phyloP scores from a whole-genome alignment of 2,113 vertebrate species.

The Sander vitreus region DNA sequence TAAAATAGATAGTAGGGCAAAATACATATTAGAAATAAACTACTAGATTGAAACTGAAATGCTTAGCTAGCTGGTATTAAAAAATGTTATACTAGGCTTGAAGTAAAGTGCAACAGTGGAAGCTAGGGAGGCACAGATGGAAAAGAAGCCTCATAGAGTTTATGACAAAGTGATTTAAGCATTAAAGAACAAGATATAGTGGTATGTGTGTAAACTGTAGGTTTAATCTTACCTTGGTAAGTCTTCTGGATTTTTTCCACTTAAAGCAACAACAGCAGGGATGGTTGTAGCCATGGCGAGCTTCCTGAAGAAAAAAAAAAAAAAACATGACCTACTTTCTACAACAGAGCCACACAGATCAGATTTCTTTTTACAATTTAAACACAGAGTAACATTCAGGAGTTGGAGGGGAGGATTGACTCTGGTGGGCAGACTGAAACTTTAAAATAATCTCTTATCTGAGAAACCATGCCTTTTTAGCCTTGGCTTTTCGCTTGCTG shows the following conservation, averaged over 20 bases:
- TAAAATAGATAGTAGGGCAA: neutral
- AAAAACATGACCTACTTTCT: neutral
- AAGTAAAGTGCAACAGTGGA: neutral
- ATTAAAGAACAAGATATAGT: neutral
- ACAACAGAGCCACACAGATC: neutral
- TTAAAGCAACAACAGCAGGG: neutral
- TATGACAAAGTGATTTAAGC: neutral
- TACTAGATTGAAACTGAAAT: neutral
- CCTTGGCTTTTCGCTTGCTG: too few species aligned
- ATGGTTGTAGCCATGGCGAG: neutral
- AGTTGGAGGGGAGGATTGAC: too few species aligned
- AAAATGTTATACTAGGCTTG: neutral
- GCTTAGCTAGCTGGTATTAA: neutral
- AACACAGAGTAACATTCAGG: too few species aligned
- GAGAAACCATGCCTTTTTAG: too few species aligned
- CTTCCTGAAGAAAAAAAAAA: neutral
- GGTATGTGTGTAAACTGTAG: neutral
- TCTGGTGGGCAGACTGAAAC: too few species aligned
- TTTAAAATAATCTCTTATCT: too few species aligned
- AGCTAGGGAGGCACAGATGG: neutral
- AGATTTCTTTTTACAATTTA: too few species aligned
- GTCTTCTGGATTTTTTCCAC: neutral
- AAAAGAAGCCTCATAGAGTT: neutral
- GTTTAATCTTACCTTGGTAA: constrained; percentile 4
- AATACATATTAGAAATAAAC: neutral